phyloP scores from a whole-genome alignment of 2,113 vertebrate species.

The Clupea harengus region DNA sequence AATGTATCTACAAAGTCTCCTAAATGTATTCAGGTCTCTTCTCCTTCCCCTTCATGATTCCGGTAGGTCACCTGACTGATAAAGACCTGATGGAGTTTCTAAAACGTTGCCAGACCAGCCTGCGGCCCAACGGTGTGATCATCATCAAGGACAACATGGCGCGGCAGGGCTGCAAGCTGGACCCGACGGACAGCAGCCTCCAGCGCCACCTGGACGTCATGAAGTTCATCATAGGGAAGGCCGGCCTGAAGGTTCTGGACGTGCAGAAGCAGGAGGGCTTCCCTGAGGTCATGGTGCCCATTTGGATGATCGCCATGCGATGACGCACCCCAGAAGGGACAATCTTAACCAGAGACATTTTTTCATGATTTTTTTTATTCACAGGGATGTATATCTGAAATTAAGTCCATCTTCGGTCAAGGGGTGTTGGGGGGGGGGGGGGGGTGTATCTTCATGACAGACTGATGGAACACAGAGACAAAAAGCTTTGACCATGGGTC shows the following conservation, averaged over 20 bases:
- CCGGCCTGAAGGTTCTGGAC: conserved; percentile 79
- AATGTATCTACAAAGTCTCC: neutral
- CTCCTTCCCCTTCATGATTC: neutral
- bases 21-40: neutral
- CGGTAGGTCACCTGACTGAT: conserved; percentile 87
- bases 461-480: neutral
- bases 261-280: conserved; percentile 84
- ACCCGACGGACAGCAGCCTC: conserved; percentile 87
- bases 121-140: conserved; percentile 85
- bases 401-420: neutral
- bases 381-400: neutral
- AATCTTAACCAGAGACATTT: neutral
- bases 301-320: conserved; percentile 90
- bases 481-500: neutral
- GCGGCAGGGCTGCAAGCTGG: conserved; percentile 84
- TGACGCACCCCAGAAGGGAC: neutral
- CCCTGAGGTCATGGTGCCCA: conserved; percentile 85
- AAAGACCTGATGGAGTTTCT: conserved; percentile 89
- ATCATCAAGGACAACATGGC: conserved; percentile 95
- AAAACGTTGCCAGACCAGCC: conserved; percentile 78
- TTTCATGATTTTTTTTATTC: neutral
- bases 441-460: neutral
- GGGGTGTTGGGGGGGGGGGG: no score
- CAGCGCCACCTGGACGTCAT: conserved; percentile 89
- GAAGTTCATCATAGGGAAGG: conserved; percentile 78